Evolutionary conservation across 2,113 vertebrate genomes (phyloP).

Genomic region (Ciconia stormi): DNA sequence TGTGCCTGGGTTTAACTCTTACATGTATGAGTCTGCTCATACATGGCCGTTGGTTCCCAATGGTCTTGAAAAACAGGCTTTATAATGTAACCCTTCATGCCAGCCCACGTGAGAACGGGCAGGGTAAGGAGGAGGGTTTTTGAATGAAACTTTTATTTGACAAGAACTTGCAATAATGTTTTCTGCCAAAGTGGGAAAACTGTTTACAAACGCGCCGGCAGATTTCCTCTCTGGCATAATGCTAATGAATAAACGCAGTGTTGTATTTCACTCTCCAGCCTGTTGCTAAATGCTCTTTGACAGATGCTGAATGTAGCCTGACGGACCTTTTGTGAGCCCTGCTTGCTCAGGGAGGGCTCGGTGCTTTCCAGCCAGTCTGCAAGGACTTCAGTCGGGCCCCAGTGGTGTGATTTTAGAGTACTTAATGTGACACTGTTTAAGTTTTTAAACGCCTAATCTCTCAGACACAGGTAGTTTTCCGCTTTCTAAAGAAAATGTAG

Average conservation of each 20-base stretch:
- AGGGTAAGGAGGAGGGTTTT: not conserved
- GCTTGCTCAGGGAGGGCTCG: not conserved
- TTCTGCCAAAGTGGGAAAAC: not conserved
- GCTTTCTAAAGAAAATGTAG: not conserved
- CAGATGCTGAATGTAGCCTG: not conserved
- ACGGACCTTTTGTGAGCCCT: not conserved
- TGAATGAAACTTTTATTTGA: not conserved
- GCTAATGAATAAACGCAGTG: not conserved
- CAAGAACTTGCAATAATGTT: not conserved
- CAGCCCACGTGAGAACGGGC: not conserved
- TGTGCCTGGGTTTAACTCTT: not conserved
- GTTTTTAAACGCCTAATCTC: not conserved
- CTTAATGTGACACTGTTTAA: accelerated
- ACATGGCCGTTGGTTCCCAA: accelerated
- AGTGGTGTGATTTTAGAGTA: accelerated
- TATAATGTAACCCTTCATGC: not conserved
- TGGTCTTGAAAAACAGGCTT: not conserved
- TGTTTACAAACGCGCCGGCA: not conserved
- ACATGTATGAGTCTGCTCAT: accelerated
- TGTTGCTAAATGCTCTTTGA: not conserved
- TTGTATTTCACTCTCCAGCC: not conserved
- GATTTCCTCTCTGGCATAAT: not conserved
- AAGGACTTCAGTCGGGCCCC: accelerated
- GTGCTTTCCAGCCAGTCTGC: not conserved
- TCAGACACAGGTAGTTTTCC: not conserved